Evolutionary conservation across 2,113 vertebrate species (phyloP).

Genomic region (Dicentrarchus labrax): DNA sequence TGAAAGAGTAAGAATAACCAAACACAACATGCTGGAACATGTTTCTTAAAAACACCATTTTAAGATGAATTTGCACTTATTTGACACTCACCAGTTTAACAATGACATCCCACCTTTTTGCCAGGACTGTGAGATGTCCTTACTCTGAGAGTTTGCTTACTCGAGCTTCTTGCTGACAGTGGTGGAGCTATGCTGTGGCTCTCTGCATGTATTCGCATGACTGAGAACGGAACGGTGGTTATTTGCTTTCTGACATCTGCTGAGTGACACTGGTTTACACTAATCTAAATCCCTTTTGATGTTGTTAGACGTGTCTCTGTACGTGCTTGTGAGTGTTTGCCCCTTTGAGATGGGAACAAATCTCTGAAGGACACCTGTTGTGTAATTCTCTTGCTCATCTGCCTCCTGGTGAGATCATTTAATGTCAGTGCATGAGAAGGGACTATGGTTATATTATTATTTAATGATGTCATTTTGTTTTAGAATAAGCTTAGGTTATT

Average conservation of each 20-base stretch:
- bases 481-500: not conserved
- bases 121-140: not conserved
- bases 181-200: not conserved
- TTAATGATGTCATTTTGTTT: not conserved
- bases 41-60: too few species aligned
- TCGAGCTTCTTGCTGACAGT: not conserved
- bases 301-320: not conserved
- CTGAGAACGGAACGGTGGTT: constrained; percentile 8
- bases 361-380: not conserved
- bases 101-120: too few species aligned
- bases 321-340: constrained; percentile 20
- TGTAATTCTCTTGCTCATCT: constrained; percentile 30
- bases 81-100: not conserved
- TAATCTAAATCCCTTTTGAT: constrained; percentile 23
- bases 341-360: constrained; percentile 10
- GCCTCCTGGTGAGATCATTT: constrained; percentile 22
- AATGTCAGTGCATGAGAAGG: not conserved
- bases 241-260: constrained; percentile 4
- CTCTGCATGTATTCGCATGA: not conserved
- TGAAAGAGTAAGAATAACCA: not conserved
- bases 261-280: constrained; percentile 18
- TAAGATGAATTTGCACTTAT: too few species aligned
- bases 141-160: not conserved
- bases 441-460: not conserved
- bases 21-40: too few species aligned